phyloP scores from a whole-genome alignment of 2,888 invertebrate species.

The Diarsia brunnea region DNA sequence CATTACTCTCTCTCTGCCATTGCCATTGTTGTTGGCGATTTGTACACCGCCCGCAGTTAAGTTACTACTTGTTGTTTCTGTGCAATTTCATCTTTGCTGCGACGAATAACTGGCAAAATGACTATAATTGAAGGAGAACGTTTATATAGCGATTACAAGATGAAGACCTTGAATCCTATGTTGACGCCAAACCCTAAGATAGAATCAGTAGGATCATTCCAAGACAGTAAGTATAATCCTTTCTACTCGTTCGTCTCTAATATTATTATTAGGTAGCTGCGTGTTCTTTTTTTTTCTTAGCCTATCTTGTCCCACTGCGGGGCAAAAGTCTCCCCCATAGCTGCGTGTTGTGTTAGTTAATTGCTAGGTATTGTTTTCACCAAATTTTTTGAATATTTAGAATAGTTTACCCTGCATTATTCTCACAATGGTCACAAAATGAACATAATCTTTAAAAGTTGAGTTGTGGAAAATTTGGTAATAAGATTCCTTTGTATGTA shows the following conservation, averaged over 20 bases:
- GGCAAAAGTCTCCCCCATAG: too few species aligned
- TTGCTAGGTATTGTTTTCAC: not conserved
- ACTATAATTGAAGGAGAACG: conserved; percentile 44
- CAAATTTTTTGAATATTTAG: not conserved
- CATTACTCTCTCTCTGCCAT: too few species aligned
- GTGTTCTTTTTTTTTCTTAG: too few species aligned
- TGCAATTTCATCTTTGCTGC: not conserved
- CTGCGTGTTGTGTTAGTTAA: not conserved
- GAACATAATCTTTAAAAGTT: not conserved
- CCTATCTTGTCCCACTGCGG: too few species aligned
- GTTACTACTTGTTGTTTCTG: not conserved
- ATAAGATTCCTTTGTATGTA: not conserved
- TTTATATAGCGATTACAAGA: not conserved
- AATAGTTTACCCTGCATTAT: not conserved
- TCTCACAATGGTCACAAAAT: not conserved
- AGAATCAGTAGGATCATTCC: too few species aligned
- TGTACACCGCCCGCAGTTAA: too few species aligned
- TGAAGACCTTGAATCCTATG: conserved; percentile 26
- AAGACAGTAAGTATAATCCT: conserved; percentile 37
- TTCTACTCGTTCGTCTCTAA: not conserved
- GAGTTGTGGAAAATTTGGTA: not conserved
- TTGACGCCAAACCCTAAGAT: conserved; percentile 1
- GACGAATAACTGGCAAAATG: conserved; percentile 23
- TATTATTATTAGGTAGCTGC: not conserved
- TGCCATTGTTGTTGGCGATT: too few species aligned